Evolutionary conservation across 1,140 invertebrate genomes (phyloP).

Genomic region (Cataglyphis hispanica): DNA sequence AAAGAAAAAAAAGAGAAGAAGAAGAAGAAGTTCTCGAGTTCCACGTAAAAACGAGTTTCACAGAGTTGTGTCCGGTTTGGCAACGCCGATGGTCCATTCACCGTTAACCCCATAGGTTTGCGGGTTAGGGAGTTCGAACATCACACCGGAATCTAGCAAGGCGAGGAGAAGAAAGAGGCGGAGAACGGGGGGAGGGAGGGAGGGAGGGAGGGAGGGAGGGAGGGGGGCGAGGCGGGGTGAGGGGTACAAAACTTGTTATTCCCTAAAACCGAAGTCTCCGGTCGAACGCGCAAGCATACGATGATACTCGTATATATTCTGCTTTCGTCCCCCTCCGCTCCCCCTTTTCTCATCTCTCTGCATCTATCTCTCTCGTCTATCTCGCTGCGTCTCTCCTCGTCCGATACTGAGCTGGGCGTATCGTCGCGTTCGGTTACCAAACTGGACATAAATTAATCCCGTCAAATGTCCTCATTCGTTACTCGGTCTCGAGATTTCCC

Average conservation of each 20-base stretch:
- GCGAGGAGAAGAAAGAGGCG: background rate
- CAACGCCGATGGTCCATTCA: conserved; percentile 69
- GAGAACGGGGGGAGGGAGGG: background rate
- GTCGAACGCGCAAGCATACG: conserved; percentile 49
- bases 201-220: conserved; percentile 1
- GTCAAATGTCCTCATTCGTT: conserved; percentile 85
- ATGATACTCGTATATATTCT: conserved; percentile 58
- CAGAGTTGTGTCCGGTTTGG: conserved; percentile 66
- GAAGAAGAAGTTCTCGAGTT: conserved; percentile 52
- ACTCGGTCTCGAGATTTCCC: conserved; percentile 71
- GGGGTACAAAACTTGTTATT: conserved; percentile 70
- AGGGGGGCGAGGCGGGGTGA: no score
- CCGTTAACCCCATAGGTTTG: conserved; percentile 72
- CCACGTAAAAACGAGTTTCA: conserved; percentile 48
- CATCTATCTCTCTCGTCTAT: conserved; percentile 10
- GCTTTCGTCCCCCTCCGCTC: background rate
- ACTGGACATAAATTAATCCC: conserved; percentile 86
- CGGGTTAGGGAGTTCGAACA: conserved; percentile 56
- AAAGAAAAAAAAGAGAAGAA: background rate
- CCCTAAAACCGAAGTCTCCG: conserved; percentile 71
- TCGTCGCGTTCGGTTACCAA: conserved; percentile 83
- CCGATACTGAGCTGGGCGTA: conserved; percentile 67
- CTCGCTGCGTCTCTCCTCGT: conserved; percentile 51
- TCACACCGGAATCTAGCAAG: conserved; percentile 51
- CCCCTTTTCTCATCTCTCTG: background rate